These are phyloP conservation scores for Smutsia temminckii DNA, from an alignment of 2,797 vertebrate species.

Conservation along the genomic window DNA sequence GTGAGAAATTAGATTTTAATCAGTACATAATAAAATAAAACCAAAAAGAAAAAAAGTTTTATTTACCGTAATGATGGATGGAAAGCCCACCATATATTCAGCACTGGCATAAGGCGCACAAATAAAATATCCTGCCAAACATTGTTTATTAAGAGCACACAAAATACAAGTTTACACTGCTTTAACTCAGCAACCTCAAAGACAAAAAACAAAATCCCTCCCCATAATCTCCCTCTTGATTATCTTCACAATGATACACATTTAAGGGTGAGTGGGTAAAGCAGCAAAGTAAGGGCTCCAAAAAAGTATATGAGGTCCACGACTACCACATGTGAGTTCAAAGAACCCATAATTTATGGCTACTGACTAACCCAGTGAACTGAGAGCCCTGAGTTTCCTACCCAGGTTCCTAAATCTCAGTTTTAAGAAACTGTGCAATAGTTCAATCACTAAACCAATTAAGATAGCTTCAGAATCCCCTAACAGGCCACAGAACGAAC, in stretches of 20 bases:
- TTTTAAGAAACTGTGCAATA: neutral
- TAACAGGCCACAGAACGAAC: neutral
- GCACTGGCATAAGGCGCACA: neutral
- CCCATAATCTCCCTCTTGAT: neutral
- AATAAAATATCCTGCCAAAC: neutral
- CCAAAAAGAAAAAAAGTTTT: neutral
- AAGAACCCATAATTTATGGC: neutral
- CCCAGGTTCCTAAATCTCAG: neutral
- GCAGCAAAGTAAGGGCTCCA: neutral
- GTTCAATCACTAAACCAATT: neutral
- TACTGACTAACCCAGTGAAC: neutral
- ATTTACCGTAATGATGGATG: neutral
- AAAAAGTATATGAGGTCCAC: neutral
- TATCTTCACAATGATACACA: neutral
- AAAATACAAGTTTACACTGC: neutral
- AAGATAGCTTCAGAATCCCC: neutral
- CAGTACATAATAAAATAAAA: neutral
- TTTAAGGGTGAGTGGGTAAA: neutral
- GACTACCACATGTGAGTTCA: neutral
- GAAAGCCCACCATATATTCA: neutral
- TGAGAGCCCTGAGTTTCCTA: neutral
- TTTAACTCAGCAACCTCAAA: neutral
- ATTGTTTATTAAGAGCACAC: neutral
- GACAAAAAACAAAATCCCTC: neutral
- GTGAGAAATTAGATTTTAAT: slow-evolving; percentile 25